phyloP scores from a whole-genome alignment of 2,113 vertebrate genomes.

The Dasyurus viverrinus region DNA sequence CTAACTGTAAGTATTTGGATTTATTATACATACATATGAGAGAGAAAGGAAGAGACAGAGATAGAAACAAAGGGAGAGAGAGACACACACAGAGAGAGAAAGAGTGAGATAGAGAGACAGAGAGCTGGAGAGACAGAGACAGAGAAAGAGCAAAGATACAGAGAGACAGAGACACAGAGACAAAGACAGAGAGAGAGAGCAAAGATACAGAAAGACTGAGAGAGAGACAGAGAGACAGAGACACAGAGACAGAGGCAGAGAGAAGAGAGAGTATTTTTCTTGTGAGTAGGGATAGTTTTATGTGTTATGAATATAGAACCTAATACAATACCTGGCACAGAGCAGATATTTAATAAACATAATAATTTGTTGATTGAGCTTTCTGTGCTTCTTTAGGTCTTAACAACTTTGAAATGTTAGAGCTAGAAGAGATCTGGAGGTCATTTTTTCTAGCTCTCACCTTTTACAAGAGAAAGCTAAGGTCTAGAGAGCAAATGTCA shows the following conservation, averaged over 20 bases:
- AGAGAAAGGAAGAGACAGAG: neutral
- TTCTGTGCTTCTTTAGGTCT: neutral
- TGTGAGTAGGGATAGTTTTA: neutral
- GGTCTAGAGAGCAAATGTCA: neutral
- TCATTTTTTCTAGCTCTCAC: neutral
- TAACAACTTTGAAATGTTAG: neutral
- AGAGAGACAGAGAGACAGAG: too few species aligned
- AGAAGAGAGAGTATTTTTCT: neutral
- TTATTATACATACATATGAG: neutral
- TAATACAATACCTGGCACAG: neutral
- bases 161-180: neutral
- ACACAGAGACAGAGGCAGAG: neutral
- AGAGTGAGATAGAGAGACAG: neutral
- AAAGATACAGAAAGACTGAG: too few species aligned
- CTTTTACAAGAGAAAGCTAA: neutral
- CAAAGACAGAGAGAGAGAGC: neutral
- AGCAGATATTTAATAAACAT: neutral
- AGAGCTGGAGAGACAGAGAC: neutral
- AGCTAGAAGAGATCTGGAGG: neutral
- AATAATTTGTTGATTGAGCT: neutral
- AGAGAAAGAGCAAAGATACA: too few species aligned
- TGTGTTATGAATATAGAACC: neutral
- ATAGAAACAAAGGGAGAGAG: neutral
- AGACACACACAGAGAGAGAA: too few species aligned
- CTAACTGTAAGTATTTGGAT: neutral